Evolutionary conservation across 2,113 vertebrate species (phyloP).

Genomic region (Pachyramphus minor): DNA sequence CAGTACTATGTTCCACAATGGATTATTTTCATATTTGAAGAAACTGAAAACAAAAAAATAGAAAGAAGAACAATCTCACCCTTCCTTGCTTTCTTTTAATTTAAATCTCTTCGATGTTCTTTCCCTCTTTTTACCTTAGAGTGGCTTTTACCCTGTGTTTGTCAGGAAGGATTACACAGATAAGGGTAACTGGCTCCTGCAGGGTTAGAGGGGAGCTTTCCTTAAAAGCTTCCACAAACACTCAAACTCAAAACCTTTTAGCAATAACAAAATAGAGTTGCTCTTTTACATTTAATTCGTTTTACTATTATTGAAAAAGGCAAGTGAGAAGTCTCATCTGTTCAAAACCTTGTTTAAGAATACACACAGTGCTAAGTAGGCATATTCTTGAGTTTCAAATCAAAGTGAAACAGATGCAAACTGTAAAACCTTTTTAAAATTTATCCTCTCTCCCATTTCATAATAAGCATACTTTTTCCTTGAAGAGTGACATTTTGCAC

Average conservation of each 20-base stretch:
- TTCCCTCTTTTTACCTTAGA: neutral
- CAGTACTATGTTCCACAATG: neutral
- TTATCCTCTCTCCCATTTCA: neutral
- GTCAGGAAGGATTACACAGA: neutral
- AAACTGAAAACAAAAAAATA: neutral
- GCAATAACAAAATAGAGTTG: neutral
- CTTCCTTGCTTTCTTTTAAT: neutral
- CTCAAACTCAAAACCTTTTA: neutral
- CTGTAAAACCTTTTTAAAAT: neutral
- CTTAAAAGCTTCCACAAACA: neutral
- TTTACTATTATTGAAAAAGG: neutral
- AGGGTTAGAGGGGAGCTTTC: neutral
- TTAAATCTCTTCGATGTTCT: neutral
- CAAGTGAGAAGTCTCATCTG: neutral
- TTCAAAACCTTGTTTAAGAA: neutral
- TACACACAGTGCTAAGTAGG: neutral
- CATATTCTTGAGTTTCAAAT: neutral
- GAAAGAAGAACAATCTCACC: neutral
- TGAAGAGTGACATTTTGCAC: neutral
- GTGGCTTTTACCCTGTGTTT: neutral
- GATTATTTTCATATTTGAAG: neutral
- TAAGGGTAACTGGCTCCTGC: neutral
- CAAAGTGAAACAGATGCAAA: neutral
- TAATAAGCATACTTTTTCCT: neutral
- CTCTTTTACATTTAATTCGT: neutral